Evolutionary conservation across 2,888 invertebrate species (phyloP).

Genomic region (Psylliodes chrysocephalus): DNA sequence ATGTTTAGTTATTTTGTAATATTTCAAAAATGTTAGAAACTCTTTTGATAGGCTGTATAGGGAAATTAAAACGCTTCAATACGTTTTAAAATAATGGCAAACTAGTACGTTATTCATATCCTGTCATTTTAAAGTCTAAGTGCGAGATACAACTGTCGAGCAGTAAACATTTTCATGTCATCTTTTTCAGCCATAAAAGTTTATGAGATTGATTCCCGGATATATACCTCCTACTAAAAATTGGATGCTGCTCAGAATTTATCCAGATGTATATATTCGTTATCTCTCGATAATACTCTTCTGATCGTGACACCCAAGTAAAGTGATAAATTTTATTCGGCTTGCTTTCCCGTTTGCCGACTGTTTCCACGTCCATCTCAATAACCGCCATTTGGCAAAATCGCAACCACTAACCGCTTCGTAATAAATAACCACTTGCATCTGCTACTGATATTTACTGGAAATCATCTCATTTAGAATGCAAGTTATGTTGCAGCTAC

Average conservation of each 20-base stretch:
- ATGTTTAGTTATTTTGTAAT: no score
- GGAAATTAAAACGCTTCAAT: no score
- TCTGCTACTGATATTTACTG: constrained; percentile 5
- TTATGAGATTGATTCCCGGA: constrained; percentile 3
- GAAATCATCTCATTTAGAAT: constrained; percentile 7
- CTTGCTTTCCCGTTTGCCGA: constrained; percentile 4
- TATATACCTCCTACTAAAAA: constrained; percentile 9
- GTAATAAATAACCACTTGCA: constrained; percentile 9
- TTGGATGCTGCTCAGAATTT: constrained; percentile 3
- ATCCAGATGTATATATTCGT: constrained; percentile 11
- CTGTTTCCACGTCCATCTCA: constrained; percentile 13
- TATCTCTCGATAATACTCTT: constrained; percentile 21
- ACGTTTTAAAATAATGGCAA: not conserved
- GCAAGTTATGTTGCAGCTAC: constrained; percentile 5
- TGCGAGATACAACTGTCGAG: not conserved
- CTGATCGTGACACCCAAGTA: constrained; percentile 17
- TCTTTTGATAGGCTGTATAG: no score
- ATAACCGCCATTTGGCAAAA: constrained; percentile 12
- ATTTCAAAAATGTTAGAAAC: no score
- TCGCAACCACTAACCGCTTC: constrained; percentile 19
- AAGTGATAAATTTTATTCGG: constrained; percentile 25
- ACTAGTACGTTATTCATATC: not conserved
- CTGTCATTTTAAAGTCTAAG: not conserved
- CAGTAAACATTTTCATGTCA: not conserved
- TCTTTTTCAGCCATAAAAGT: constrained; percentile 1